Evolutionary conservation across 2,888 invertebrate species (phyloP).

Genomic region (Tridacna crocea): DNA sequence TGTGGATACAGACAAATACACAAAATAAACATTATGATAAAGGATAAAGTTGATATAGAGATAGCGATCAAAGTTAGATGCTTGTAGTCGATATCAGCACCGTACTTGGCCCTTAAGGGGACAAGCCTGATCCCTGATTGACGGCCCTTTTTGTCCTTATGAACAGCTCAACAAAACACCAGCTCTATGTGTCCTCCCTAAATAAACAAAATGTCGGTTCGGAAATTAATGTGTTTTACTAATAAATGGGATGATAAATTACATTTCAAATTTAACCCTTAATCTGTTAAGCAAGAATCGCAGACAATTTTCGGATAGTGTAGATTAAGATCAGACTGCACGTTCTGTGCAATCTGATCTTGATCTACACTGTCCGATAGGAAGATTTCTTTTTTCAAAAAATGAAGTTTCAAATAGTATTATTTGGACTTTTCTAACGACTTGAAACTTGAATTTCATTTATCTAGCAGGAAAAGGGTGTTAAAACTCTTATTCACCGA

Average conservation of each 20-base stretch:
- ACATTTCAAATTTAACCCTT: not conserved
- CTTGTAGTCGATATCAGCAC: not conserved
- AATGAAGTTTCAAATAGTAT: too few relatives aligned
- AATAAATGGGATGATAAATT: slow-evolving; percentile 14
- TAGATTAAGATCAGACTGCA: too few relatives aligned
- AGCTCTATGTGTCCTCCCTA: slow-evolving; percentile 22
- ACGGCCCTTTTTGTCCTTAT: slow-evolving; percentile 22
- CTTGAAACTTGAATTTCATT: too few relatives aligned
- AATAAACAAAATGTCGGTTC: slow-evolving; percentile 21
- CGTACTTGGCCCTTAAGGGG: slow-evolving; percentile 38
- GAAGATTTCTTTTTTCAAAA: too few relatives aligned
- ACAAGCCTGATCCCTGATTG: slow-evolving; percentile 32
- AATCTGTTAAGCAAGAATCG: not conserved
- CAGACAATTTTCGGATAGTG: too few relatives aligned
- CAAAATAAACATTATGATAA: too few relatives aligned
- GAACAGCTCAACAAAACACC: slow-evolving; percentile 20
- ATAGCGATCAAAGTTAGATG: slow-evolving; percentile 19
- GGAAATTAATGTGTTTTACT: slow-evolving; percentile 9
- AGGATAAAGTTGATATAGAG: not conserved
- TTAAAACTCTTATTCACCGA: too few relatives aligned
- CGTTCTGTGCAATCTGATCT: too few relatives aligned
- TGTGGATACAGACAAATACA: too few relatives aligned
- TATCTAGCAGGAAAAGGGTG: too few relatives aligned
- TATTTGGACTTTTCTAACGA: too few relatives aligned
- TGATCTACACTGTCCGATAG: too few relatives aligned